Conservation (phyloP, 2,113 vertebrate species). For the Sebastes fasciatus region DNA sequence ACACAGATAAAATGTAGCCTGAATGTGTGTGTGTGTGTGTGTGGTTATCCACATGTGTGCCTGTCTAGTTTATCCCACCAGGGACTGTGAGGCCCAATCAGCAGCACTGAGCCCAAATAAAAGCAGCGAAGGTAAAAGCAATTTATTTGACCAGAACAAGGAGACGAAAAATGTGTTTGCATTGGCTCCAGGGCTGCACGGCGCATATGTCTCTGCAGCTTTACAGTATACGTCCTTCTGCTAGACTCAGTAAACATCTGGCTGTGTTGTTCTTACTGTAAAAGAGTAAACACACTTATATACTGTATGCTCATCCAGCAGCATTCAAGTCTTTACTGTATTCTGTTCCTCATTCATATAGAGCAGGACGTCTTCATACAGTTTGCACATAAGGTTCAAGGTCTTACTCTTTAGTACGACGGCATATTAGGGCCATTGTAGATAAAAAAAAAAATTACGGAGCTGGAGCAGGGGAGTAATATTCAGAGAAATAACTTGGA, state of each 20-base stretch:
- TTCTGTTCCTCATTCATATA: background rate
- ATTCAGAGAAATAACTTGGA: too few relatives aligned
- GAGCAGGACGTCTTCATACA: background rate
- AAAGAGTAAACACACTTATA: slow-evolving; percentile 50
- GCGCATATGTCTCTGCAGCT: slow-evolving; percentile 48
- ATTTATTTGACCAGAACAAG: slow-evolving; percentile 73
- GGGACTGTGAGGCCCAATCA: slow-evolving; percentile 67
- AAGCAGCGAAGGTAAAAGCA: slow-evolving; percentile 69
- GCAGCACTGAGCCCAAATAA: slow-evolving; percentile 60
- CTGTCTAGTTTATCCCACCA: slow-evolving; percentile 54
- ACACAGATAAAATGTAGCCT: slow-evolving; percentile 47
- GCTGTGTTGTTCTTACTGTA: slow-evolving; percentile 46
- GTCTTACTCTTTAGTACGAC: background rate
- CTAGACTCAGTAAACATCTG: slow-evolving; percentile 59
- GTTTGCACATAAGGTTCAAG: background rate
- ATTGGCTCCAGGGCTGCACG: slow-evolving; percentile 42
- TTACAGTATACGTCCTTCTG: slow-evolving; percentile 35
- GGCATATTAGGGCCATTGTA: too few relatives aligned
- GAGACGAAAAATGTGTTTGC: slow-evolving; percentile 61
- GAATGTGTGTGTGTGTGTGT: slow-evolving; percentile 31
- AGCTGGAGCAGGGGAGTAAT: too few relatives aligned
- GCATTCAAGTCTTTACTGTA: background rate
- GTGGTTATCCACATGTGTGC: slow-evolving; percentile 39
- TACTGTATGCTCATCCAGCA: slow-evolving; percentile 3
- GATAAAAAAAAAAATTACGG: too few relatives aligned